Evolutionary conservation across 2,888 invertebrate species (phyloP).

Genomic region (Drosophila paranaensis): DNA sequence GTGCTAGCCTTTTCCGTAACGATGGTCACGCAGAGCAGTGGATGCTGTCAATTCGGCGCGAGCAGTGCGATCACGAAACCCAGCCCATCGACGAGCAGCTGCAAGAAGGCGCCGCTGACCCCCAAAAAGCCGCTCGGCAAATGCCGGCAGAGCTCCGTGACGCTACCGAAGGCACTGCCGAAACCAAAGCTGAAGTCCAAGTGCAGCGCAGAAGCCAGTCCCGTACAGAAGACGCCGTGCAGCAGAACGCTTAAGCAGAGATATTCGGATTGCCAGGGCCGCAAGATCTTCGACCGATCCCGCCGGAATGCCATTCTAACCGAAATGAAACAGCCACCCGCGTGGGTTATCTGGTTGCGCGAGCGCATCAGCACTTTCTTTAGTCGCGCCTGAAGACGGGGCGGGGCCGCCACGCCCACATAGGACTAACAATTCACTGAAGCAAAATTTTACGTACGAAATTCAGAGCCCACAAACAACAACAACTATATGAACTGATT

Average conservation of each 20-base stretch:
- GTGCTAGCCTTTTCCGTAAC: slow-evolving; percentile 55
- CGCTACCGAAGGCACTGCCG: not conserved
- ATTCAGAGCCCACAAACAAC: not conserved
- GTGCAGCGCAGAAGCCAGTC: not conserved
- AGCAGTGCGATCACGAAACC: not conserved
- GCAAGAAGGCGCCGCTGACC: not conserved
- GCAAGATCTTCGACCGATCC: slow-evolving; percentile 67
- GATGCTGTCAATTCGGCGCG: not conserved
- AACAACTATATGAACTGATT: not conserved
- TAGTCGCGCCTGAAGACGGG: not conserved
- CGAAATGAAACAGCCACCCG: slow-evolving; percentile 80
- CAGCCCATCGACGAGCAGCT: not conserved
- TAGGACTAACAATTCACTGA: no score
- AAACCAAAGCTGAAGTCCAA: not conserved
- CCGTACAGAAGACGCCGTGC: not conserved
- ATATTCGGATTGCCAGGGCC: slow-evolving; percentile 62
- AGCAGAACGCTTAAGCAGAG: not conserved
- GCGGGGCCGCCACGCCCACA: no score
- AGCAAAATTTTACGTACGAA: not conserved
- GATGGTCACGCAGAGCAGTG: slow-evolving; percentile 29
- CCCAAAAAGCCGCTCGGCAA: slow-evolving; percentile 3
- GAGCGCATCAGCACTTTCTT: slow-evolving; percentile 24
- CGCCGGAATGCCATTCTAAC: slow-evolving; percentile 68
- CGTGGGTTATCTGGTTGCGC: slow-evolving; percentile 65
- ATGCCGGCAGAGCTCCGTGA: not conserved